A percentile compares a stretch with the other conserved stretches of the same genome.
Conservation (phyloP, 2,113 vertebrate genomes). For the Burhinus bistriatus region DNA sequence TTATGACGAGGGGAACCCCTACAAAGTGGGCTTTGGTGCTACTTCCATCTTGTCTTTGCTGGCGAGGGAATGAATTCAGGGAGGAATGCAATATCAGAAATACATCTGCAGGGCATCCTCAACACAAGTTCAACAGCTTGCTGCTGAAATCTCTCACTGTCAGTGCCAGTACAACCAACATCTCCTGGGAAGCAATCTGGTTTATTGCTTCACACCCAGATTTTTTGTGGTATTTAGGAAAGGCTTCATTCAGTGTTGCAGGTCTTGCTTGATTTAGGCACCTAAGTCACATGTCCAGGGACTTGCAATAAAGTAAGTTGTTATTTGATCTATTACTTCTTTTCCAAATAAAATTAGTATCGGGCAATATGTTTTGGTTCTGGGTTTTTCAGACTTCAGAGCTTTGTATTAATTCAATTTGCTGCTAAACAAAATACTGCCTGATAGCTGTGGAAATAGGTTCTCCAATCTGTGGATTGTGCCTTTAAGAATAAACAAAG, state of each 20-base stretch:
- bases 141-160: background rate
- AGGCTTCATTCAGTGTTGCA: background rate
- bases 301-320: background rate
- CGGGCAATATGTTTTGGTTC: background rate
- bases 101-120: background rate
- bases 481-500: background rate
- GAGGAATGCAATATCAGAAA: background rate
- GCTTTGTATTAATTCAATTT: background rate
- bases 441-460: background rate
- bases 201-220: background rate
- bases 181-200: background rate
- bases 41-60: background rate
- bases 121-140: background rate
- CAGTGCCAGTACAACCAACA: background rate
- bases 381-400: background rate
- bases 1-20: background rate
- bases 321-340: background rate
- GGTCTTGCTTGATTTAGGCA: background rate
- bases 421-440: background rate
- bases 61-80: background rate
- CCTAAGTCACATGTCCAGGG: background rate
- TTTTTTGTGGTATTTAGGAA: background rate
- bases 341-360: background rate
- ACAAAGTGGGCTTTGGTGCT: background rate
- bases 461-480: background rate